Evolutionary conservation across 2,888 invertebrate genomes (phyloP).

Genomic region (Orchesellides sinensis): DNA sequence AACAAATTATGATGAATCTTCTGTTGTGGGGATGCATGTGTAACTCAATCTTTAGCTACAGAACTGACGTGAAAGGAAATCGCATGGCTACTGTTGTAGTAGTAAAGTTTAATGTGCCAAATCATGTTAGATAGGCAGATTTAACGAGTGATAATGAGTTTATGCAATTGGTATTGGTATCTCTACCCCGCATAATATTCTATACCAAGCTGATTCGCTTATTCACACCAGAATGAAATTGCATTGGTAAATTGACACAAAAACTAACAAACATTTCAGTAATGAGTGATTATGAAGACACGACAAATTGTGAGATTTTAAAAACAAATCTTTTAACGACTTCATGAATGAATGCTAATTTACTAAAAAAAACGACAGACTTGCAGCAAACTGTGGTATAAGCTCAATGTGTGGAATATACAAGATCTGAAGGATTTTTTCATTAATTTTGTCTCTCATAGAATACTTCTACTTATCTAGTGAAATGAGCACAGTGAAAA

Average conservation of each 20-base stretch:
- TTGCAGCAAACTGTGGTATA: background rate
- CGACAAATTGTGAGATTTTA: background rate
- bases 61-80: no score
- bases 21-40: no score
- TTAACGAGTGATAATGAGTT: no score
- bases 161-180: no score
- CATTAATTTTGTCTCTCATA: background rate
- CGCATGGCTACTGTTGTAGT: no score
- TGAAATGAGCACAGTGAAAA: background rate
- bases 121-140: no score
- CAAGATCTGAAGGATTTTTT: background rate
- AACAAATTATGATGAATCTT: no score
- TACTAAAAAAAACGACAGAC: background rate
- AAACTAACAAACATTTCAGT: no score
- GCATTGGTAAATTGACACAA: background rate
- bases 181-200: no score
- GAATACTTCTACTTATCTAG: background rate
- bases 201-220: no score
- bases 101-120: no score
- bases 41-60: no score
- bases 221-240: background rate
- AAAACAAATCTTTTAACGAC: slow-evolving; percentile 3
- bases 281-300: slow-evolving; percentile 5
- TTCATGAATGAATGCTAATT: background rate
- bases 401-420: background rate